phyloP scores from a whole-genome alignment of 2,797 vertebrate genomes.

The Myripristis murdjan region DNA sequence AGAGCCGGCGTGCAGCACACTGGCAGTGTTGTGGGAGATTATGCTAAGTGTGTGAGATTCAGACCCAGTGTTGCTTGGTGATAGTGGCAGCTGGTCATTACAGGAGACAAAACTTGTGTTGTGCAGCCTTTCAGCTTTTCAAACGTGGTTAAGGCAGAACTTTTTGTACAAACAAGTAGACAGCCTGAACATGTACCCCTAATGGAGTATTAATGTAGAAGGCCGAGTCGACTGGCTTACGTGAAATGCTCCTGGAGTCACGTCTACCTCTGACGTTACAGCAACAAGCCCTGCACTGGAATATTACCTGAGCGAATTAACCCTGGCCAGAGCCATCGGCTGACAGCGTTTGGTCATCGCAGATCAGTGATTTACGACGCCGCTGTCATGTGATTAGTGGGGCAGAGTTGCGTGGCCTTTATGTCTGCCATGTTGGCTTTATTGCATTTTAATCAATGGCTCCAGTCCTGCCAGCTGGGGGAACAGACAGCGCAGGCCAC shows the following conservation, averaged over 20 bases:
- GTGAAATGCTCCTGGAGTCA: background rate
- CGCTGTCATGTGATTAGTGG: constrained; percentile 18
- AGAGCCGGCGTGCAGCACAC: background rate
- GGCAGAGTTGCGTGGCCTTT: constrained; percentile 6
- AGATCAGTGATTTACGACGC: constrained; percentile 32
- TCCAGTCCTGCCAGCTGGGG: background rate
- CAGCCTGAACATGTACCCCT: background rate
- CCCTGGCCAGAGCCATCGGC: constrained; percentile 1
- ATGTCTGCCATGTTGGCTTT: constrained; percentile 30
- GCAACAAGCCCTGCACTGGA: constrained; percentile 10
- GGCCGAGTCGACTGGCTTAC: background rate
- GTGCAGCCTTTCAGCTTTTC: too few species aligned
- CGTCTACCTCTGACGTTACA: background rate
- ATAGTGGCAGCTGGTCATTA: constrained; percentile 16
- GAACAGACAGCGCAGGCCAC: constrained; percentile 5
- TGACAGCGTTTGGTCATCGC: constrained; percentile 5
- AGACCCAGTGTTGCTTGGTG: background rate
- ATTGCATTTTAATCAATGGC: constrained; percentile 14
- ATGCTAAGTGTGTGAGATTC: constrained; percentile 2
- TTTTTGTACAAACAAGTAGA: background rate
- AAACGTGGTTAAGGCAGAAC: background rate
- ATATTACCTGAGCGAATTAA: constrained; percentile 6
- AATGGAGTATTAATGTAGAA: constrained; percentile 3
- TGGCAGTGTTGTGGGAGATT: background rate
- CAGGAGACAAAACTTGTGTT: background rate